Base-by-base conservation (phyloP, 2,888 invertebrate species). In the Lysandra bellargus region DNA sequence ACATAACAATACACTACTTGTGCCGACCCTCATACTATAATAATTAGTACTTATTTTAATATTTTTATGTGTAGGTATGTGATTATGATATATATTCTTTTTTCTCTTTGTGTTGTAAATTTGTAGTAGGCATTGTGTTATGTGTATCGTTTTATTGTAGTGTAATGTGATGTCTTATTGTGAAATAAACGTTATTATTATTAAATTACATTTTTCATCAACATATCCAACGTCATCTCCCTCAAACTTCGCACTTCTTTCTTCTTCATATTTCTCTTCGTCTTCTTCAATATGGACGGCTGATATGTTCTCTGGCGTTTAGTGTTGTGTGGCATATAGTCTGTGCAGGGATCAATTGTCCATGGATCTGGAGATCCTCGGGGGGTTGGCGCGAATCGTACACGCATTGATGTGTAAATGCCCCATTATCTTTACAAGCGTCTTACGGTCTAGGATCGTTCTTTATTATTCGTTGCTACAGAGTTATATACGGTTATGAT, bases 201-300 rank as follows among this genome's bases (percentile, higher is more conserved):
- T n/a, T 12, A 12, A 49, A 49, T 91, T 93, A 95, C 96, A 92
- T 96, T 95, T 84, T 91, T 86, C 69, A 95, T 92, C 75, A 96
- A 91, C 79, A 95, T 88, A 85, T 95, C 93, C 86, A 96, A 89
- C 85, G 96, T 96, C 60, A 96, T 84, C 75, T 93, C 92, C 82
- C 95, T 95, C 33, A 73, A 33, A 53, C 73, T 80, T n/a, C 53
- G 37, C 44, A 69, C 69, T 3, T 14, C 14, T 37, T 69, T 69
- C 57, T 37, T 76, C 6, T 7, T 76, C 76, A 57, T 76, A 57
- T 57, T 53, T 33, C 33, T 30, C 57, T 57, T 75, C 49, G 0
- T 79, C 57, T 80, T 81, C 79, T 83, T 83, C 60, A 83, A 76
- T 77, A 83, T 83, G 1, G 82, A 75, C 5, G 37, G 72, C 9